Percentiles rank a stretch among this genome's conserved stretches.
These are phyloP conservation scores for Aphaenogaster rudis DNA, from an alignment of 1,140 invertebrate species.

Conservation along the genomic window DNA sequence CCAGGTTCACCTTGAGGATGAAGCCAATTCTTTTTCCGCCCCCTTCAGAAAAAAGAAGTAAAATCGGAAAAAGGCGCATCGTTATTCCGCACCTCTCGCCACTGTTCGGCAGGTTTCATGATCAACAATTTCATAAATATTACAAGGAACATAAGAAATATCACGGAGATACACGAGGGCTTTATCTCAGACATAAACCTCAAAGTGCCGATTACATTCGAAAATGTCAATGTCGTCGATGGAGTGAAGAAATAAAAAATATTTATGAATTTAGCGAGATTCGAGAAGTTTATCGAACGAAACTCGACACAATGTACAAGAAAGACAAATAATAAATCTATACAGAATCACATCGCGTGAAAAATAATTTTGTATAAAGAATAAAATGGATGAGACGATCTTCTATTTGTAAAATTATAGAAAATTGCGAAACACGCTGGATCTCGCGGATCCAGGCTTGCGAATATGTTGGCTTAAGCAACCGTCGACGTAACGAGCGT, in stretches of 20 bases:
- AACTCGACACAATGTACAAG: not conserved
- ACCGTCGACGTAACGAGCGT: not conserved
- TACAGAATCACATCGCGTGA: not conserved
- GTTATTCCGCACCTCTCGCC: not conserved
- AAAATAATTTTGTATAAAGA: not conserved
- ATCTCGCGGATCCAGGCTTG: not conserved
- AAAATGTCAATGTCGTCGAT: not conserved
- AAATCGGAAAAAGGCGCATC: not conserved
- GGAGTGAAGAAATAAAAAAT: not conserved
- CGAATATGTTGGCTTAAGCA: not conserved
- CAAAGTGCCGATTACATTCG: not conserved
- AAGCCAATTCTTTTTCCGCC: slow-evolving; percentile 52
- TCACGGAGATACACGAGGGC: not conserved
- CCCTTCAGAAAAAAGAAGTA: not conserved
- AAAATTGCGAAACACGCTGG: not conserved
- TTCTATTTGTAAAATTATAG: slow-evolving; percentile 1
- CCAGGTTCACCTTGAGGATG: slow-evolving; percentile 70
- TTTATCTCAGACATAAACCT: not conserved
- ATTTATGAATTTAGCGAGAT: not conserved
- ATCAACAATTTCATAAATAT: slow-evolving; percentile 5
- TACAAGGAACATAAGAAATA: not conserved
- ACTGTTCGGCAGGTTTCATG: not conserved
- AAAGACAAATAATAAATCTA: not conserved
- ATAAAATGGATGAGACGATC: not conserved
- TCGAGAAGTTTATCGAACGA: not conserved